Evolutionary conservation across 1,140 invertebrate genomes (phyloP).

Genomic region (Drosophila trapezifrons): DNA sequence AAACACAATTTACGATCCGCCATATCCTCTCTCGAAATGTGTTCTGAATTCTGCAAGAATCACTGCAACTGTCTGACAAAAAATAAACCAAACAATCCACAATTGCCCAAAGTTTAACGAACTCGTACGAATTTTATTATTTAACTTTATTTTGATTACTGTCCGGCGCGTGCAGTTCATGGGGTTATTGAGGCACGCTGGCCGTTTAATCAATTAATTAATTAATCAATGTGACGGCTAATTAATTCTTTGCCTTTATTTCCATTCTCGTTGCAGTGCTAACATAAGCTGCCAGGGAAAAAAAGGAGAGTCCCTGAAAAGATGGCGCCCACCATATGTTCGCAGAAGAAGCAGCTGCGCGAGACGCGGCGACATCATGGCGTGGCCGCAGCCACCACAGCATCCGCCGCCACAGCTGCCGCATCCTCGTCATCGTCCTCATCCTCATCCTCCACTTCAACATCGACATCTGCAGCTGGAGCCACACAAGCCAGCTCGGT

Average conservation of each 20-base stretch:
- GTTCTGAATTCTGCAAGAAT: conserved; percentile 15
- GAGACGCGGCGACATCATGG: conserved; percentile 48
- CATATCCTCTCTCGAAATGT: conserved; percentile 19
- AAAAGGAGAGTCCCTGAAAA: background rate
- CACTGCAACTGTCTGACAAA: conserved; percentile 6
- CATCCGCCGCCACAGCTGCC: conserved; percentile 25
- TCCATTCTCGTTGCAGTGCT: conserved; percentile 37
- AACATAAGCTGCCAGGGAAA: conserved; percentile 15
- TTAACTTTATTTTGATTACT: conserved; percentile 30
- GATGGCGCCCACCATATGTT: conserved; percentile 74
- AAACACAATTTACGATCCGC: conserved; percentile 28
- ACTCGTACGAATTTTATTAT: conserved; percentile 45
- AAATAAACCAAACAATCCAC: conserved; percentile 8
- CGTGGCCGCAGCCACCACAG: conserved; percentile 43
- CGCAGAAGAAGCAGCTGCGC: conserved; percentile 65
- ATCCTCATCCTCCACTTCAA: conserved; percentile 1
- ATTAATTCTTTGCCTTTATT: conserved; percentile 60
- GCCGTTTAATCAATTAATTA: conserved; percentile 61
- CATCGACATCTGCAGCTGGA: conserved; percentile 28
- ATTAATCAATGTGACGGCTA: conserved; percentile 65
- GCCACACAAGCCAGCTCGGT: conserved; percentile 44
- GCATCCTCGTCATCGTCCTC: conserved; percentile 24
- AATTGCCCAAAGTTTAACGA: conserved; percentile 60
- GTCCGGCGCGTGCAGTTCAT: conserved; percentile 30
- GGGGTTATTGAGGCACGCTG: conserved; percentile 26